phyloP scores from a whole-genome alignment of 1,140 invertebrate species.

The Trichomalopsis sarcophagae region DNA sequence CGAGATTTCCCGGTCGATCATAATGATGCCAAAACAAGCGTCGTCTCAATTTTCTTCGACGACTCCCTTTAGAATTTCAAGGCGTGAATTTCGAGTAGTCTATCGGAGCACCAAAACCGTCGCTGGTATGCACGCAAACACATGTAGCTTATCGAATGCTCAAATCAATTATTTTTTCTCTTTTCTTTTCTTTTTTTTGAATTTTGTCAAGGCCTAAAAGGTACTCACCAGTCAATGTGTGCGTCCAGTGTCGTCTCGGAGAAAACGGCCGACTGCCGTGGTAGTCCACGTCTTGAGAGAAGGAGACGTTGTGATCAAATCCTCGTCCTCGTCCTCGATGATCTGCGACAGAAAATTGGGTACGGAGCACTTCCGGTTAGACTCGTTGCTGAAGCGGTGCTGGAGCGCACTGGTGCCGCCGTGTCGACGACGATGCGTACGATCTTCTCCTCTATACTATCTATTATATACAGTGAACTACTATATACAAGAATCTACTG shows the following conservation, averaged over 20 bases:
- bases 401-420: constrained; percentile 8
- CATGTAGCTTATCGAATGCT: not conserved
- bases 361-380: constrained; percentile 61
- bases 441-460: not conserved
- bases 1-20: constrained; percentile 52
- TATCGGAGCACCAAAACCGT: constrained; percentile 73
- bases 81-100: constrained; percentile 69
- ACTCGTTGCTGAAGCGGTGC: constrained; percentile 38
- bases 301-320: not conserved
- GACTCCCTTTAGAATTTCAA: constrained; percentile 26
- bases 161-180: not conserved
- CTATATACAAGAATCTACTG: not conserved
- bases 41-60: not conserved
- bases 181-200: constrained; percentile 20
- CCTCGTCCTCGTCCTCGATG: constrained; percentile 34
- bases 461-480: constrained; percentile 16
- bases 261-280: not conserved
- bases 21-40: not conserved
- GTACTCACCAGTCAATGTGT: constrained; percentile 65
- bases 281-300: not conserved
- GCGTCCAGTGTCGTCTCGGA: constrained; percentile 17
- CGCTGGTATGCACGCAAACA: constrained; percentile 5
- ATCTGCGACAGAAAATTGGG: constrained; percentile 66
- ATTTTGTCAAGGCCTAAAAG: constrained; percentile 63
- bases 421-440: not conserved